Evolutionary conservation across 92 coral and sea anemone species (phyloP), one percentile per base, ranked within the genome.

Genomic region (Porites evermanni): DNA sequence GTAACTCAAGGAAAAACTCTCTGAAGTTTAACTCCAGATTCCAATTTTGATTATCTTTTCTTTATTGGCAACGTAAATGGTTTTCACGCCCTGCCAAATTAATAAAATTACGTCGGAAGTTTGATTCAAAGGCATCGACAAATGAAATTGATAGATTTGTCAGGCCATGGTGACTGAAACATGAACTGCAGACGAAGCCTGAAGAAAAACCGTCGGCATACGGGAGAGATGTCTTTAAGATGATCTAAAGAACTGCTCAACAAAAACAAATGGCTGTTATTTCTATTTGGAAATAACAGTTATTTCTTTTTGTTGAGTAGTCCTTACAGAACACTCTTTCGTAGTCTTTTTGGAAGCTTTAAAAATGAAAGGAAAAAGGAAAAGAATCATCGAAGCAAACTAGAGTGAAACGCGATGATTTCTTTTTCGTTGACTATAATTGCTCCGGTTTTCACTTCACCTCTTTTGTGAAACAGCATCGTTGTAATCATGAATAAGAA

Each of bases 51-150:
- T 11, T 56, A 56, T 12, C 16, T 10, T 11, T 72, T 72, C 21
- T 53, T 51, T 53, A 53, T 21, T 53, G n/a, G 64, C 13, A 74
- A 20, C 21, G 64, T 74, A 52, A 74, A 20, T 53, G 64, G 26
- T 21, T 74, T 74, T 17, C n/a, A 47, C 13, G 24, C 59, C 77
- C 59, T 50, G 26, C 21, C 52, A 72, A 72, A 18, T 50, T 53
- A 74, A 74, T 23, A 74, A 53, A 53, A 74, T 7, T 74, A 74
- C 20, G 54, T 56, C 47, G 78, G 78, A 74, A 74, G 38, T n/a
- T 74, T 52, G 58, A 19, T 10, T 53, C 18, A 17, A 14, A 53
- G 4, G 17, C 21, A 21, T 51, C 14, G 47, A n/a, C 44, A 51
- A 18, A 59, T 19, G 12, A 74, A 53, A 64, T 74, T 8, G 47